Conservation (phyloP, 1,140 invertebrate genomes). For the Piezodorus guildinii region DNA sequence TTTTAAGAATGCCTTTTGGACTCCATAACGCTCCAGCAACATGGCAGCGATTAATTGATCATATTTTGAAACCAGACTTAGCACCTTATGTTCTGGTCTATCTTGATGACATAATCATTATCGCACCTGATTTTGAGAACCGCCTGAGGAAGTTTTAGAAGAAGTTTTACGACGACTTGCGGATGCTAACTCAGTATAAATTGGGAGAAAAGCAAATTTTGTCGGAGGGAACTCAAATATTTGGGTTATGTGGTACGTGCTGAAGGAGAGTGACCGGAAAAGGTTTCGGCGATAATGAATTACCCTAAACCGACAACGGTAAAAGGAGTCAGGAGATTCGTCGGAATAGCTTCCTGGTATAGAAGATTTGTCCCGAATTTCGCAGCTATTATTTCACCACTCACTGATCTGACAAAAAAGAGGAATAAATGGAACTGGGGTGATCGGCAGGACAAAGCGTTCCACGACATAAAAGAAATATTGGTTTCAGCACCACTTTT, state of each 20-base stretch:
- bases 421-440: background rate
- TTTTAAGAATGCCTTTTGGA: conserved; percentile 36
- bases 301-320: no score
- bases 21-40: conserved; percentile 34
- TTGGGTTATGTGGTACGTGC: no score
- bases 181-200: no score
- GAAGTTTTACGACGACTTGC: background rate
- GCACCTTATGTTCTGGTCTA: background rate
- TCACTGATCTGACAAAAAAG: conserved; percentile 22
- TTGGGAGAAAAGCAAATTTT: no score
- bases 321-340: no score
- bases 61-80: background rate
- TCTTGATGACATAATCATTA: background rate
- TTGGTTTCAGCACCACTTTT: conserved; percentile 26
- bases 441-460: conserved; percentile 20
- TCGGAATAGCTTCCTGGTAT: no score
- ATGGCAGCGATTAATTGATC: conserved; percentile 28
- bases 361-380: no score
- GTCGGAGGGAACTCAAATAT: no score
- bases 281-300: no score
- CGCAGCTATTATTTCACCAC: conserved; percentile 31
- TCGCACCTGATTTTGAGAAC: background rate
- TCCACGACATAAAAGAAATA: conserved; percentile 28
- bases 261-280: no score
- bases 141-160: background rate